Conservation (phyloP, 2,113 vertebrate genomes). For the Ploceus nigricollis region DNA sequence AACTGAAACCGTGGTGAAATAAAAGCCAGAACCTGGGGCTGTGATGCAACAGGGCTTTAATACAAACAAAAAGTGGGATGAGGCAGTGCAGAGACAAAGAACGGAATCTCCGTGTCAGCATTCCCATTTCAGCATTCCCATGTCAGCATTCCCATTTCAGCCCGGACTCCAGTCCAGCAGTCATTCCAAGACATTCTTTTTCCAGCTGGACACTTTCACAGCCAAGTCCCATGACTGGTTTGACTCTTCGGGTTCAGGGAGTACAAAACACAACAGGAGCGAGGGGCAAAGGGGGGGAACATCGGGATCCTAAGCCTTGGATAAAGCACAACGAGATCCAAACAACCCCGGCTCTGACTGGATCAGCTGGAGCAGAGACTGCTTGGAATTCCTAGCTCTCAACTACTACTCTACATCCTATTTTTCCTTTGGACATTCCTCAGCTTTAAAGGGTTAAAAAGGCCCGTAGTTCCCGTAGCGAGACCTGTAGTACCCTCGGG, state of each 20-base stretch:
- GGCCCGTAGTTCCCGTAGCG: neutral
- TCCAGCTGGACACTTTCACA: neutral
- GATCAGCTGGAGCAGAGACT: neutral
- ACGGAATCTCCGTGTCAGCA: neutral
- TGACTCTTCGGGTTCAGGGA: neutral
- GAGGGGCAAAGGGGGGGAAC: neutral
- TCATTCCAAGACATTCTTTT: neutral
- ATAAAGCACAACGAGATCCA: neutral
- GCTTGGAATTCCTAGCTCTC: neutral
- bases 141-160: neutral
- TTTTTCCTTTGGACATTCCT: neutral
- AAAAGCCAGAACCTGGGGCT: neutral
- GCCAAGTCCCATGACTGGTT: neutral
- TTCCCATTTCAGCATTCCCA: neutral
- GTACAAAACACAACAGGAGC: neutral
- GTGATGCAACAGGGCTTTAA: slow-evolving; percentile 55
- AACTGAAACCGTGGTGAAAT: neutral
- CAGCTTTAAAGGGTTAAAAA: neutral
- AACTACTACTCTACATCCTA: neutral
- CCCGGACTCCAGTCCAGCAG: neutral
- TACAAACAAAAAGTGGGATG: neutral
- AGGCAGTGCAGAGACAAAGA: neutral
- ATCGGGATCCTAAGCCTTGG: neutral
- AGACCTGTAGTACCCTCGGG: slow-evolving; percentile 24
- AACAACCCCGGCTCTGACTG: neutral